Conservation (phyloP, 2,888 invertebrate species). For the Nephrotoma flavescens region DNA sequence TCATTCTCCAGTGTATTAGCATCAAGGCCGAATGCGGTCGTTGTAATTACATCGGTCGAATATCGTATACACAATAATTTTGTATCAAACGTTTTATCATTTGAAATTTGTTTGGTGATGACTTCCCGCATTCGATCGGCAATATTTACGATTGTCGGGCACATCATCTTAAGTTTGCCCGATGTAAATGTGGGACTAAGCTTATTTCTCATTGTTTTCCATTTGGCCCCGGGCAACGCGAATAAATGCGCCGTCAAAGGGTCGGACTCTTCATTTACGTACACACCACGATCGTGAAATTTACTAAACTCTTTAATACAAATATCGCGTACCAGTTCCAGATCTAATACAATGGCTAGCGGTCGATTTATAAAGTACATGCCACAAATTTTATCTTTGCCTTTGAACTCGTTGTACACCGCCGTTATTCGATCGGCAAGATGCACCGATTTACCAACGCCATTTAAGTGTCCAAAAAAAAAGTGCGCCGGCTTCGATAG, state of each 20-base stretch:
- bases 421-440: slow-evolving; percentile 16
- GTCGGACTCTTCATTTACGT: not conserved
- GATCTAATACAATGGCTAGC: slow-evolving; percentile 16
- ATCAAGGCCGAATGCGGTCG: not conserved
- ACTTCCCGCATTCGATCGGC: not conserved
- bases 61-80: not conserved
- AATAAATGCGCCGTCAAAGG: not conserved
- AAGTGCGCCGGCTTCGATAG: not conserved
- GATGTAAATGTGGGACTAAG: slow-evolving; percentile 1
- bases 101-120: not conserved
- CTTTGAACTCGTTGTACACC: slow-evolving; percentile 20
- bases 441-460: slow-evolving; percentile 5
- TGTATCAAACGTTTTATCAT: not conserved
- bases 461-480: not conserved
- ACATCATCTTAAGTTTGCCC: not conserved
- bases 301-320: not conserved
- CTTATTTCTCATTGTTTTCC: not conserved
- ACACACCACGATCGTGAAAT: slow-evolving; percentile 1
- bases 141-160: not conserved
- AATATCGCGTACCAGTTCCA: slow-evolving; percentile 8
- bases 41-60: not conserved
- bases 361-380: slow-evolving; percentile 21
- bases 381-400: slow-evolving; percentile 17
- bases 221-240: not conserved
- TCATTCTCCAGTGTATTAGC: not conserved